phyloP scores from a whole-genome alignment of 2,888 invertebrate species.

The Desoria tigrina region DNA sequence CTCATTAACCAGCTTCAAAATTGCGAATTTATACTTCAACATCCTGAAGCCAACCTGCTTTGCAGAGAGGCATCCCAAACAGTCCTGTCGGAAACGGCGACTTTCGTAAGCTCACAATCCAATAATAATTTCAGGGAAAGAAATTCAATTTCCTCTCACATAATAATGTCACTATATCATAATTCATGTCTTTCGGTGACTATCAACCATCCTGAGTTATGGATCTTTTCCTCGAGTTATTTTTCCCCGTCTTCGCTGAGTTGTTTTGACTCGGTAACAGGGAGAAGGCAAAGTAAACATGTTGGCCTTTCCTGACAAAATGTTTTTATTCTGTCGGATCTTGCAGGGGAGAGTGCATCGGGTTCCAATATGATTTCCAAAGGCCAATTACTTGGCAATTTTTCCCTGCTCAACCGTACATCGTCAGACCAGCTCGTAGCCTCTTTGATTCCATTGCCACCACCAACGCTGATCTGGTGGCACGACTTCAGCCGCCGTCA shows the following conservation, averaged over 20 bases:
- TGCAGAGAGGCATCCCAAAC: conserved; percentile 63
- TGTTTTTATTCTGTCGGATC: neutral
- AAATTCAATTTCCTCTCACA: no score
- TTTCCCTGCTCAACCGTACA: conserved; percentile 51
- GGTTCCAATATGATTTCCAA: conserved; percentile 43
- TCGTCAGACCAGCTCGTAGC: conserved; percentile 40
- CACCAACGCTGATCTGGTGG: neutral
- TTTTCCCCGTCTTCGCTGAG: neutral
- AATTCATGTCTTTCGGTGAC: no score
- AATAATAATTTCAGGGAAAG: neutral
- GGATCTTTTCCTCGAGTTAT: neutral
- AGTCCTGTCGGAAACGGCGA: conserved; percentile 58
- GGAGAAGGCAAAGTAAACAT: no score
- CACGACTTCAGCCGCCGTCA: neutral
- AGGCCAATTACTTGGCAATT: conserved; percentile 48
- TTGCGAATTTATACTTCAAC: conserved; percentile 73
- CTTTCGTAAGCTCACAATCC: conserved; percentile 48
- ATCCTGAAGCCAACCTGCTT: conserved; percentile 73
- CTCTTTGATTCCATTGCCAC: conserved; percentile 25
- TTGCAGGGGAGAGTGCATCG: conserved; percentile 50
- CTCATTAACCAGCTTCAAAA: conserved; percentile 59
- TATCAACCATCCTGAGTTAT: no score
- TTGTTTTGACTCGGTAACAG: no score
- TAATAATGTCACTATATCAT: no score
- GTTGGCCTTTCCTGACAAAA: no score